These are phyloP conservation scores for Zygothrica quintamaculata DNA, from an alignment of 2,888 invertebrate genomes.

Conservation along the genomic window DNA sequence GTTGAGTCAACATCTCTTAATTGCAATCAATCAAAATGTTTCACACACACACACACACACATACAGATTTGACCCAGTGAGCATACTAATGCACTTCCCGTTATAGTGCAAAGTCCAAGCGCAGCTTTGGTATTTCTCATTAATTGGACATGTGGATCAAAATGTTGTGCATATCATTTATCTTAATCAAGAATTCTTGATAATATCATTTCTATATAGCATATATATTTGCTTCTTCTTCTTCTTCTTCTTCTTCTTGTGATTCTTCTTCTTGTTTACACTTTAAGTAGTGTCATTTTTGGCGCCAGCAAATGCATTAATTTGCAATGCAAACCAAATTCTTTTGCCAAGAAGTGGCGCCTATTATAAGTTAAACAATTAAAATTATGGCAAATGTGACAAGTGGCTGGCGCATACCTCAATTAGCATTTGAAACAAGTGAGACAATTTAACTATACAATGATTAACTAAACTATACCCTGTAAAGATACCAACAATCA, in stretches of 20 bases:
- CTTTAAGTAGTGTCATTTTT: slow-evolving; percentile 38
- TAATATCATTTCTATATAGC: slow-evolving; percentile 53
- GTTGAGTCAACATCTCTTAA: slow-evolving; percentile 28
- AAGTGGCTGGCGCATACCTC: slow-evolving; percentile 77
- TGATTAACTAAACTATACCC: no score
- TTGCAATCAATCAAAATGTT: slow-evolving; percentile 36
- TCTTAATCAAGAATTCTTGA: slow-evolving; percentile 71
- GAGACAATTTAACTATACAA: background rate
- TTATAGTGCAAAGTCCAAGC: slow-evolving; percentile 60
- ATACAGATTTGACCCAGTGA: slow-evolving; percentile 70
- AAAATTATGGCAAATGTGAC: slow-evolving; percentile 75
- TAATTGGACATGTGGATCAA: slow-evolving; percentile 58
- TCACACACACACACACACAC: no score
- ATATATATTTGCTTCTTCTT: slow-evolving; percentile 7
- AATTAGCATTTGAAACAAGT: slow-evolving; percentile 62
- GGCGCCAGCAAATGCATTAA: slow-evolving; percentile 76
- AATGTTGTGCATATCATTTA: slow-evolving; percentile 65
- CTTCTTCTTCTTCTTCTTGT: slow-evolving; percentile 18
- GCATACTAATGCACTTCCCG: slow-evolving; percentile 43
- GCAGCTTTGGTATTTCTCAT: slow-evolving; percentile 56
- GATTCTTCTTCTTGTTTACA: slow-evolving; percentile 13
- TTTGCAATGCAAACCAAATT: slow-evolving; percentile 41
- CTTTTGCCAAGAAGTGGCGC: slow-evolving; percentile 55
- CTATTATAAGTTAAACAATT: slow-evolving; percentile 73
- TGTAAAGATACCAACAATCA: no score